A percentile compares a stretch with the other conserved stretches of the same genome.
Conservation (phyloP, 2,113 vertebrate species). For the Notiomystis cincta region DNA sequence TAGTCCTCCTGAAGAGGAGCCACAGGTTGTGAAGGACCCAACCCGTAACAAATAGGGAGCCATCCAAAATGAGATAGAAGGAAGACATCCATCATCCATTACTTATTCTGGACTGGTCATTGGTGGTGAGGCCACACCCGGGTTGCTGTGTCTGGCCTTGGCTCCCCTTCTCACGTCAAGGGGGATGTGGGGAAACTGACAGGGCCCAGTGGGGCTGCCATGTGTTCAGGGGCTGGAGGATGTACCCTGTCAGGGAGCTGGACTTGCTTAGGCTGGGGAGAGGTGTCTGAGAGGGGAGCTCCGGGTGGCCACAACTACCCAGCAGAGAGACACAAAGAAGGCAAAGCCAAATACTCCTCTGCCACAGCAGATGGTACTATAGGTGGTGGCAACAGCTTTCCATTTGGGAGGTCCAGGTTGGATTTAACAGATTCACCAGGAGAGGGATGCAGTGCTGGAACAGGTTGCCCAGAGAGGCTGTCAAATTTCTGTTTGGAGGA, state of each 20-base stretch:
- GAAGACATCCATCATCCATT: neutral
- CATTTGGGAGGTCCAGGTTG: neutral
- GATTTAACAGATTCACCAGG: neutral
- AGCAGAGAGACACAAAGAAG: neutral
- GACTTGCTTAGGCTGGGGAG: neutral
- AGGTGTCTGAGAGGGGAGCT: neutral
- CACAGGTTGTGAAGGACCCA: neutral
- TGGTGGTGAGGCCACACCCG: neutral
- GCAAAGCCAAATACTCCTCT: neutral
- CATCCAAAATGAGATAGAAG: neutral
- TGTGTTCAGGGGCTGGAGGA: neutral
- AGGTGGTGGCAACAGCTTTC: neutral
- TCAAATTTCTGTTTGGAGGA: neutral
- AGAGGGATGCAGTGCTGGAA: neutral
- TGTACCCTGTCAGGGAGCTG: neutral
- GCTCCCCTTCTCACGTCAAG: neutral
- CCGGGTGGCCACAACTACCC: neutral
- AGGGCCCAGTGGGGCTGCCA: neutral
- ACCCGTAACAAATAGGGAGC: neutral
- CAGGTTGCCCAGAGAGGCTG: neutral
- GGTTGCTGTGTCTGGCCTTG: rapidly evolving
- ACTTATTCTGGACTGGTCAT: rapidly evolving
- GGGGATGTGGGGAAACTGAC: neutral
- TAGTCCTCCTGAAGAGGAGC: neutral
- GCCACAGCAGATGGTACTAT: neutral